phyloP scores from a whole-genome alignment of 1,140 invertebrate species.

The Pararge aegeria region DNA sequence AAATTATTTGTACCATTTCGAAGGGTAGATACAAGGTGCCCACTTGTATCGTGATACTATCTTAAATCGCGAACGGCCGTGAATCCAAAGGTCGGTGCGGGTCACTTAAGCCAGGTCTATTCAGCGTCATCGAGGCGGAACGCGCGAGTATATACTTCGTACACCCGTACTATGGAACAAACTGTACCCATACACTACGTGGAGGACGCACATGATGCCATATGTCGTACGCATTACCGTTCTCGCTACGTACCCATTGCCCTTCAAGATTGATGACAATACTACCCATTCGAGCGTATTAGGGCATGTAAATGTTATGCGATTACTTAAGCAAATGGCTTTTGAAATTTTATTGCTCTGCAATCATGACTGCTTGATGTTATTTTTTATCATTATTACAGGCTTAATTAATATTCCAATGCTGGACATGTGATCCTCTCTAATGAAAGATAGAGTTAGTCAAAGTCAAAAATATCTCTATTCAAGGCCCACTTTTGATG shows the following conservation, averaged over 20 bases:
- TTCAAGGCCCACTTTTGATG: too few species aligned
- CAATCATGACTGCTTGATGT: background rate
- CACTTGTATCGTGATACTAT: slow-evolving; percentile 51
- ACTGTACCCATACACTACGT: slow-evolving; percentile 24
- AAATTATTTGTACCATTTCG: background rate
- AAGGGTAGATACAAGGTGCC: slow-evolving; percentile 39
- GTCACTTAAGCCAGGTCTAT: slow-evolving; percentile 49
- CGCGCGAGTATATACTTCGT: slow-evolving; percentile 21
- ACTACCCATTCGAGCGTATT: slow-evolving; percentile 66
- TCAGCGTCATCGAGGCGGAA: slow-evolving; percentile 50
- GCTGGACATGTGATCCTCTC: too few species aligned
- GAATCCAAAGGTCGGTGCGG: slow-evolving; percentile 59
- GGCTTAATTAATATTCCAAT: too few species aligned
- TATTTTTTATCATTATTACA: too few species aligned
- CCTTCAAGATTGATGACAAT: slow-evolving; percentile 68
- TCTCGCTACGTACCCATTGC: slow-evolving; percentile 38
- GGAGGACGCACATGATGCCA: slow-evolving; percentile 53
- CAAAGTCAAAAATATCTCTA: too few species aligned
- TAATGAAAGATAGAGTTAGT: too few species aligned
- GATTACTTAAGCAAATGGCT: slow-evolving; percentile 67
- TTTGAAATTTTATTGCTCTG: slow-evolving; percentile 32
- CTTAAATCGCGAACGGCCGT: slow-evolving; percentile 35
- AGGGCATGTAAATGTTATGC: slow-evolving; percentile 74
- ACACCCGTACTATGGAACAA: background rate
- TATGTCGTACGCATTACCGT: slow-evolving; percentile 72